Percentiles rank a stretch among this genome's conserved stretches.
Evolutionary conservation across 2,113 vertebrate species (phyloP).

Genomic region (Craseonycteris thonglongyai): DNA sequence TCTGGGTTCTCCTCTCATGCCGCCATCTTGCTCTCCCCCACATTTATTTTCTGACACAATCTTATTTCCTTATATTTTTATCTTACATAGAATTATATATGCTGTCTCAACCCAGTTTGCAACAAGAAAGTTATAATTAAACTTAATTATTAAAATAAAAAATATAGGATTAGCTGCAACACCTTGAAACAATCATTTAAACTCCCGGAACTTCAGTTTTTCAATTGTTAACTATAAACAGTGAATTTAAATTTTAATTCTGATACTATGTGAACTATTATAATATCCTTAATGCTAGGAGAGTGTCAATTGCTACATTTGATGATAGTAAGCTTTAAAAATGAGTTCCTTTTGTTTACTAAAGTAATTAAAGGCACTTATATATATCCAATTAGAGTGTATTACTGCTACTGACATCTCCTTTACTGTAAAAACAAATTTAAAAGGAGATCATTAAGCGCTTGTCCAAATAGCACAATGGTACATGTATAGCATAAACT

Average conservation of each 20-base stretch:
- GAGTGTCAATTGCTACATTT: neutral
- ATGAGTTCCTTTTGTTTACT: neutral
- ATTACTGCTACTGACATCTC: neutral
- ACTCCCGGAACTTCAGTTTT: neutral
- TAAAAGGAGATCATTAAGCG: neutral
- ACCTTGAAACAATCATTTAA: neutral
- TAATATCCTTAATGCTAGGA: neutral
- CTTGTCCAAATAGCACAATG: neutral
- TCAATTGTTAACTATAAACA: neutral
- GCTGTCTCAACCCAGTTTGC: neutral
- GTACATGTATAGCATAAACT: neutral
- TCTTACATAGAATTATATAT: neutral
- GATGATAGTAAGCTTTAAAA: constrained; percentile 9
- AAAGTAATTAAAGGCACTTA: constrained; percentile 3
- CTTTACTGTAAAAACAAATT: constrained; percentile 11
- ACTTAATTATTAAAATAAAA: neutral
- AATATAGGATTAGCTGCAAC: neutral
- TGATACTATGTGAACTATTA: neutral
- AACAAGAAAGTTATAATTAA: neutral
- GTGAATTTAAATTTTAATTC: constrained; percentile 12
- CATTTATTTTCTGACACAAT: neutral
- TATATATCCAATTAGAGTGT: neutral
- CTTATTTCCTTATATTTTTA: neutral
- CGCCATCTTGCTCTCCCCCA: too few relatives aligned
- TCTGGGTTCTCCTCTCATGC: too few relatives aligned